Evolutionary conservation across 2,888 invertebrate genomes (phyloP).

Genomic region (Latrodectus hesperus): DNA sequence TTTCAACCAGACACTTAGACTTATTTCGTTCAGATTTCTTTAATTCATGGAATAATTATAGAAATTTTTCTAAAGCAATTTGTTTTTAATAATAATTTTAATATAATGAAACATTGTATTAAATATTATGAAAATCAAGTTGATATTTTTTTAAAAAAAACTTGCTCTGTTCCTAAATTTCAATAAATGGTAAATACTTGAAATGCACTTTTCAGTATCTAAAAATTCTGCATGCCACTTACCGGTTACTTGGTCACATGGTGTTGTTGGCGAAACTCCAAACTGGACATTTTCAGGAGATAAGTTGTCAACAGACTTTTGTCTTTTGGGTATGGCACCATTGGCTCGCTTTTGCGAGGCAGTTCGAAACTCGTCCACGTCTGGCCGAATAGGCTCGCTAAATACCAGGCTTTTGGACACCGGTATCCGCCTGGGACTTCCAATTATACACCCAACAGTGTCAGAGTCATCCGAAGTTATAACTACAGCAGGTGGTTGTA

Average conservation of each 20-base stretch:
- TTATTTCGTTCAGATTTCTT: too few species aligned
- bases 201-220: too few species aligned
- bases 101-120: too few species aligned
- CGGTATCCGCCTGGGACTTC: conserved; percentile 24
- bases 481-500: conserved; percentile 50
- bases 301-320: conserved; percentile 30
- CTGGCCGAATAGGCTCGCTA: conserved; percentile 20
- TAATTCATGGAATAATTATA: too few species aligned
- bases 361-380: conserved; percentile 18
- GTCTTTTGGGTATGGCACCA: conserved; percentile 24
- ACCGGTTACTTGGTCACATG: conserved; percentile 28
- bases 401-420: conserved; percentile 45
- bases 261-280: conserved; percentile 41
- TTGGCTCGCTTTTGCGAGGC: conserved; percentile 28
- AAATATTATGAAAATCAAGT: too few species aligned
- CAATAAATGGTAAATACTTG: too few species aligned
- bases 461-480: conserved; percentile 61
- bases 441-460: background rate
- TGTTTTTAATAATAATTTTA: too few species aligned
- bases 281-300: conserved; percentile 27
- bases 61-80: too few species aligned
- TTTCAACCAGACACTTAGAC: too few species aligned
- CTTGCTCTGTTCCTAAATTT: too few species aligned
- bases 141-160: too few species aligned
- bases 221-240: background rate